Base-by-base conservation (phyloP, 2,888 invertebrate genomes). In the Caenorhabditis sp. region DNA sequence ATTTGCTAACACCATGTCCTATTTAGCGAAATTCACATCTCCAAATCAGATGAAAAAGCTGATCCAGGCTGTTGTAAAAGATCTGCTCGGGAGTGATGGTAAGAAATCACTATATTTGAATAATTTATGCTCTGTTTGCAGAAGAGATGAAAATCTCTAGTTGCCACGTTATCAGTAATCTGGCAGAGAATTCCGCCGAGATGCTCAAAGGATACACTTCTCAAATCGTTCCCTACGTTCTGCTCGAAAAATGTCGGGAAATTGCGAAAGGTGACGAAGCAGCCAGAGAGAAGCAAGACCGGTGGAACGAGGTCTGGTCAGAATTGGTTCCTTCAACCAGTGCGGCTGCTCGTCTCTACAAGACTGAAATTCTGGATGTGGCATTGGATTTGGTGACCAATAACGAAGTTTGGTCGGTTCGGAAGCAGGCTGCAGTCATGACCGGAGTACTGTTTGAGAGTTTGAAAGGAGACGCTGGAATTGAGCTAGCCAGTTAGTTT, bases 291-390 rank as follows among this genome's bases (percentile, higher is more conserved):
- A 69, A 76, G 24, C 84, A 82, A n/a, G 89, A 85, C 6, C 80
- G 83, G 7, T 89, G 89, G 89, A 58, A 31, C 5, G 89, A 89
- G 38, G 64, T 89, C 26, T 89, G 89, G 89, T 68, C 80, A 10
- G 89, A 89, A 31, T 58, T 89, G 10, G 89, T 89, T 5, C 87
- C 88, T 28, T 85, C 87, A 28, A 83, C 64, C 26, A 73, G 47
- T 44, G 73, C 86, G 0, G 89, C 89, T 1, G 82, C 84, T 1
- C 74, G 86, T 7, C 54, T 88, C 41, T 89, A 88, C 47, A 82
- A 85, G 22, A 64, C 84, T 16, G 89, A 89, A 72, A 88, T 89
- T 51, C 56, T 89, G 26, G 54, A 49, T 2, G 26, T 84, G 12
- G 89, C 84, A 10, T 35, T 86, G n/a, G 80, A 85, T 22, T 72